These are phyloP conservation scores for Venustaconcha ellipsiformis DNA, from an alignment of 1,140 invertebrate genomes.

Conservation along the genomic window DNA sequence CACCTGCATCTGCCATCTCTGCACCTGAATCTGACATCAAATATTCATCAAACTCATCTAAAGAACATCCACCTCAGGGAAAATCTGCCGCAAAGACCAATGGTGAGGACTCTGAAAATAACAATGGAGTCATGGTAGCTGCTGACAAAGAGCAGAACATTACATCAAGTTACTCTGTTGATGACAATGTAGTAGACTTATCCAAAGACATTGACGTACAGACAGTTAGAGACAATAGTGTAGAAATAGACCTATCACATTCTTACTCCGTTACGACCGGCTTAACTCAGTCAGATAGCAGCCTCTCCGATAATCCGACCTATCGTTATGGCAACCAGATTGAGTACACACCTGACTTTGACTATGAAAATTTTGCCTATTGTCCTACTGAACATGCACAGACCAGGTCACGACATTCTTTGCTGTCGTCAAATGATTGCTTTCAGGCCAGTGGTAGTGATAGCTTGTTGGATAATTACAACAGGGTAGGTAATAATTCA, in stretches of 20 bases:
- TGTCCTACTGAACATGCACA: background rate
- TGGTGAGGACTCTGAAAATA: background rate
- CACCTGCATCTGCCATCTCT: too few relatives aligned
- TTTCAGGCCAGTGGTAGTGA: too few relatives aligned
- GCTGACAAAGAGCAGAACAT: background rate
- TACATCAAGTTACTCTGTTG: background rate
- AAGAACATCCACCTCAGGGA: too few relatives aligned
- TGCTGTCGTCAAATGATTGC: too few relatives aligned
- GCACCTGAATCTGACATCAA: too few relatives aligned
- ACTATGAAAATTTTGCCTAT: constrained; percentile 13
- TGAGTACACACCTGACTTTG: background rate
- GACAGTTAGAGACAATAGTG: background rate
- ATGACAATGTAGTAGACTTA: background rate
- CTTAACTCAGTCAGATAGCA: constrained; percentile 24
- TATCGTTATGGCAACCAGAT: constrained; percentile 29
- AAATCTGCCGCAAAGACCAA: background rate
- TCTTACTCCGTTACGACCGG: constrained; percentile 10
- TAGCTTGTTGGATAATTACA: too few relatives aligned
- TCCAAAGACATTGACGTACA: background rate
- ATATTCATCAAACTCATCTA: too few relatives aligned
- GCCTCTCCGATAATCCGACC: constrained; percentile 20
- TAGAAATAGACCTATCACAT: background rate
- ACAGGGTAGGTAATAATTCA: too few relatives aligned
- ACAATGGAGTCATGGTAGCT: background rate
- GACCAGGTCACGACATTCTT: too few relatives aligned